Percentiles rank a stretch among this genome's conserved stretches.
Conservation (phyloP, 2,797 vertebrate species). For the Remorina albescens region DNA sequence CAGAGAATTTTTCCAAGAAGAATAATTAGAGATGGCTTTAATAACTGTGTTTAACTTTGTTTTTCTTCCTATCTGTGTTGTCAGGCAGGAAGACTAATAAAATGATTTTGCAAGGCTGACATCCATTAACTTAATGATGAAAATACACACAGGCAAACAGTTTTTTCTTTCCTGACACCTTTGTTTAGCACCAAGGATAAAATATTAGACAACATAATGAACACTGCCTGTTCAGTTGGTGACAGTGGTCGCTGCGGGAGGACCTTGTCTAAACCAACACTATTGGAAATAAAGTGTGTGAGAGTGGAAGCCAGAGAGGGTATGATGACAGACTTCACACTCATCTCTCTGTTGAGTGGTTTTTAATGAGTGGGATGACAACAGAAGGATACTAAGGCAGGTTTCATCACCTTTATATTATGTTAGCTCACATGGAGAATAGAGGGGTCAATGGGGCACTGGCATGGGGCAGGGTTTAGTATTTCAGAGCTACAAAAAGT, state of each 20-base stretch:
- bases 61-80: neutral
- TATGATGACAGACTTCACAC: constrained; percentile 30
- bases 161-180: neutral
- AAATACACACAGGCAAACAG: neutral
- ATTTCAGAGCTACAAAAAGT: constrained; percentile 5
- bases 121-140: constrained; percentile 12
- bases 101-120: neutral
- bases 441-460: neutral
- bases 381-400: constrained; percentile 13
- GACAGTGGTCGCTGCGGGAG: neutral
- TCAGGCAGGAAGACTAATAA: neutral
- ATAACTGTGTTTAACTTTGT: neutral
- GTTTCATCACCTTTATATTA: constrained; percentile 7
- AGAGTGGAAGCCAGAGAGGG: constrained; percentile 21
- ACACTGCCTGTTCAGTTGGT: constrained; percentile 15
- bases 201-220: constrained; percentile 7
- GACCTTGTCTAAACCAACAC: constrained; percentile 15
- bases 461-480: neutral
- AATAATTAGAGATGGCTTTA: constrained; percentile 22
- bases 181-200: constrained; percentile 17
- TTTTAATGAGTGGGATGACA: constrained; percentile 47
- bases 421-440: neutral
- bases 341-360: constrained; percentile 20
- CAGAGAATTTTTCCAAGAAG: constrained; percentile 12
- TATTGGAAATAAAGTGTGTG: constrained; percentile 41